A percentile compares a stretch with the other conserved stretches of the same genome.
These are phyloP conservation scores for Echinops telfairi DNA, from an alignment of 2,113 vertebrate genomes.

Conservation along the genomic window DNA sequence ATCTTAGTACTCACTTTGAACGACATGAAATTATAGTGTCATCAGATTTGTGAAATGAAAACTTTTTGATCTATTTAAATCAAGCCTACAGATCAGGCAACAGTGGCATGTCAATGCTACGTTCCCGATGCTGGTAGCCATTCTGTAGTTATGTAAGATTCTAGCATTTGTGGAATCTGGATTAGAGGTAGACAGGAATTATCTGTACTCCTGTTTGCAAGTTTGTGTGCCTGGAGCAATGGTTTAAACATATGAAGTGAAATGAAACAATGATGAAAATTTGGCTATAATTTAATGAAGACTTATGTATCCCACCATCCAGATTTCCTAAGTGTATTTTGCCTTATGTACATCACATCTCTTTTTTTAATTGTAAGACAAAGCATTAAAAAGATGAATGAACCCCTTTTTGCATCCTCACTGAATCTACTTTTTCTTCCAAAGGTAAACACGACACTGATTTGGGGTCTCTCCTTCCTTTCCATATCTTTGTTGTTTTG, in stretches of 20 bases:
- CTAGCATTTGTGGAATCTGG: constrained; percentile 6
- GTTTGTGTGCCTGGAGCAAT: neutral
- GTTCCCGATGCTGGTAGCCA: neutral
- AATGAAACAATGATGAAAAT: constrained; percentile 12
- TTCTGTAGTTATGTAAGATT: neutral
- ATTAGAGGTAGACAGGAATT: neutral
- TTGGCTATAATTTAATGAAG: neutral
- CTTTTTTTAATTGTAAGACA: neutral
- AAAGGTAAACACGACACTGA: neutral
- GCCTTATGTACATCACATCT: neutral
- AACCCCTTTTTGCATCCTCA: neutral
- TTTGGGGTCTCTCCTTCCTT: neutral
- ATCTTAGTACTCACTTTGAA: neutral
- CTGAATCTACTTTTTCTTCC: neutral
- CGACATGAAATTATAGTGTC: neutral
- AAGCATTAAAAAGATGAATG: neutral
- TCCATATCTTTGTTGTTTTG: neutral
- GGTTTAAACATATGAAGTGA: constrained; percentile 3
- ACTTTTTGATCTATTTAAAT: neutral
- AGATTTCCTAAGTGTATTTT: neutral
- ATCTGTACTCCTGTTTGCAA: neutral
- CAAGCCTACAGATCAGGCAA: neutral
- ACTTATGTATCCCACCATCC: neutral
- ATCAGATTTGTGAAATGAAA: neutral
- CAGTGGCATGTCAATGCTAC: neutral